A percentile compares a stretch with the other conserved stretches of the same genome.
phyloP scores from a whole-genome alignment of 2,113 vertebrate species.

The Seriola rivoliana region DNA sequence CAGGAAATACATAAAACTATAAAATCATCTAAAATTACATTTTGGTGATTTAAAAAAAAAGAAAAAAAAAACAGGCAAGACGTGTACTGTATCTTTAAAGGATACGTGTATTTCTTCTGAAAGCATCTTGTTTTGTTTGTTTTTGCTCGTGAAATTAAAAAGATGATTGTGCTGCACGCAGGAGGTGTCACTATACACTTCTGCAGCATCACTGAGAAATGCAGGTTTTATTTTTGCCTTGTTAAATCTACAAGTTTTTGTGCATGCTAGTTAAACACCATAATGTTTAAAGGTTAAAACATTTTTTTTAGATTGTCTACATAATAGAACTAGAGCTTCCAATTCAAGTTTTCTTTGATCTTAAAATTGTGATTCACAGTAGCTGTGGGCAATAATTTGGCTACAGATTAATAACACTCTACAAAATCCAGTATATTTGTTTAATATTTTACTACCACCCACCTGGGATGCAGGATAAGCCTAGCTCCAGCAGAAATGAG shows the following conservation, averaged over 20 bases:
- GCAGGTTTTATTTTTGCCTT: neutral
- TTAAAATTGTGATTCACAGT: conserved; percentile 14
- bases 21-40: conserved; percentile 37
- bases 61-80: neutral
- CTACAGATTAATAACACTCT: conserved; percentile 7
- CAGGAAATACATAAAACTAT: conserved; percentile 49
- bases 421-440: conserved; percentile 3
- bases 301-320: neutral
- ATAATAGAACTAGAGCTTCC: neutral
- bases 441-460: conserved; percentile 22
- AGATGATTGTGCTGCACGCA: neutral
- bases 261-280: neutral
- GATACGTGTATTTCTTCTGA: neutral
- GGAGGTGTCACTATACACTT: neutral
- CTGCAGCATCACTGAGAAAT: neutral
- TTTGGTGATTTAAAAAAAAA: conserved; percentile 9
- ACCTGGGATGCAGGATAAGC: conserved; percentile 18
- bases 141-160: neutral
- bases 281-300: neutral
- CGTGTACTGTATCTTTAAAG: neutral
- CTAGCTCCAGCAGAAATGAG: neutral
- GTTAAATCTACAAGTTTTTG: neutral
- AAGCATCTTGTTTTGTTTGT: neutral
- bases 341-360: neutral
- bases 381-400: neutral